phyloP scores from a whole-genome alignment of 2,113 vertebrate genomes.

The Pandion haliaetus region DNA sequence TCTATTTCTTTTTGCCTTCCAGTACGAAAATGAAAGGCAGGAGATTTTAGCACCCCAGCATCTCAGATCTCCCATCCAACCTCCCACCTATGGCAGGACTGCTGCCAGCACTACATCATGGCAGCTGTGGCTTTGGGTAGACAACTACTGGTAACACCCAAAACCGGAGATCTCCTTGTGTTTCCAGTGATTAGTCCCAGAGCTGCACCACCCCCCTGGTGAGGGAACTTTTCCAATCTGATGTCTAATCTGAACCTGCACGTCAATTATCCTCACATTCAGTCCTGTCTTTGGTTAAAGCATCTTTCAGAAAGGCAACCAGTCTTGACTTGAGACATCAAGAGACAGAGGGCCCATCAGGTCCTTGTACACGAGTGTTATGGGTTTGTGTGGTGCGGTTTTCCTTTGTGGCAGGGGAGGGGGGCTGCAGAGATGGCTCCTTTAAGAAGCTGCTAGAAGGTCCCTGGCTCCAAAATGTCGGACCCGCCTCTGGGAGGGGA shows the following conservation, averaged over 20 bases:
- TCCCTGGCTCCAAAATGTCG: too few species aligned
- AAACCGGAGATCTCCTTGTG: not conserved
- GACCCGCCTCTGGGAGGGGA: too few species aligned
- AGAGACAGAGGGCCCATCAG: not conserved
- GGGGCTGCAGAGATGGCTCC: too few species aligned
- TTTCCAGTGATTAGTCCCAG: not conserved
- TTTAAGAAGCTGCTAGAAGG: too few species aligned
- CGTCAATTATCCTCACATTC: not conserved
- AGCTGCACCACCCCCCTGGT: not conserved
- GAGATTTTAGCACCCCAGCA: not conserved
- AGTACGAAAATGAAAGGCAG: not conserved
- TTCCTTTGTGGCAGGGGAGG: too few species aligned
- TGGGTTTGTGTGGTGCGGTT: too few species aligned
- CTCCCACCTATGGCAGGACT: not conserved
- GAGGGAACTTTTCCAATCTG: not conserved
- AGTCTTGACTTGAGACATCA: not conserved
- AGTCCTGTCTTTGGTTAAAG: not conserved
- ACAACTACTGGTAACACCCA: not conserved
- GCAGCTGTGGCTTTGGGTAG: not conserved
- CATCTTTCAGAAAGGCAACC: not conserved
- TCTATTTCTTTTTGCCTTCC: not conserved
- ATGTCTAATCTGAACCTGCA: not conserved
- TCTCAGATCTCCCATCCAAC: not conserved
- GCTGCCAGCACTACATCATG: not conserved
- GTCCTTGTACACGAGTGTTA: accelerated